Conservation (phyloP, 2,113 vertebrate species). For the Oostethus manadensis region DNA sequence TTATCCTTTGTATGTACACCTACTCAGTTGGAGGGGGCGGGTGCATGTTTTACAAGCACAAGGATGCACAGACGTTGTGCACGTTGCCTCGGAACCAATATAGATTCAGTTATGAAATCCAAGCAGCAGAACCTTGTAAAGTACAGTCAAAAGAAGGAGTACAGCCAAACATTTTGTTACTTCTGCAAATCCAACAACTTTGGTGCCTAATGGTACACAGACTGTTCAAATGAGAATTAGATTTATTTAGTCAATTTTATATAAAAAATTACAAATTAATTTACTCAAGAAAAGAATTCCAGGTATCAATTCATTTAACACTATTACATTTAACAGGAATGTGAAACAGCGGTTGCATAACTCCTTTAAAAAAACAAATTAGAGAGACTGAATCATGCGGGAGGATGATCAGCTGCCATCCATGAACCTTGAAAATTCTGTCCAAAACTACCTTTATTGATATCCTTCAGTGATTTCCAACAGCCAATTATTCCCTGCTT, state of each 20-base stretch:
- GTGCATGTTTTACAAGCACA: slow-evolving; percentile 51
- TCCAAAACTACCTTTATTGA: slow-evolving; percentile 6
- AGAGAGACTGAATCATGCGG: background rate
- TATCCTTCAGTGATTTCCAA: slow-evolving; percentile 1
- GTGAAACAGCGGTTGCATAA: slow-evolving; percentile 6
- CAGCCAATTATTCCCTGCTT: slow-evolving; percentile 22
- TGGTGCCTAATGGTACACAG: no score
- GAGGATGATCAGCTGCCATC: slow-evolving; percentile 15
- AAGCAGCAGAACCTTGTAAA: slow-evolving; percentile 14
- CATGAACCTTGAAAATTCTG: background rate
- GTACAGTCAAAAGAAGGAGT: background rate
- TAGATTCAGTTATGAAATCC: slow-evolving; percentile 50
- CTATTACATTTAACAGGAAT: slow-evolving; percentile 9
- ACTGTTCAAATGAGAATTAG: no score
- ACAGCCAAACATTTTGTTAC: background rate
- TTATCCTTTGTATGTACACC: slow-evolving; percentile 80
- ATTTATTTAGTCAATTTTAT: no score
- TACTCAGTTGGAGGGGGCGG: slow-evolving; percentile 56
- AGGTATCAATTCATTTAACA: slow-evolving; percentile 3
- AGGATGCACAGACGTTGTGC: slow-evolving; percentile 46
- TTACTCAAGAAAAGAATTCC: slow-evolving; percentile 6
- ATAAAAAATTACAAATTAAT: no score
- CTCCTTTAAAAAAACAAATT: slow-evolving; percentile 1
- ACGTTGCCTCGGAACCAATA: slow-evolving; percentile 46
- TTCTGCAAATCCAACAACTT: no score